Evolutionary conservation across 1,140 invertebrate genomes (phyloP), one percentile per base, ranked within the genome.

Genomic region (Hyphantria cunea): DNA sequence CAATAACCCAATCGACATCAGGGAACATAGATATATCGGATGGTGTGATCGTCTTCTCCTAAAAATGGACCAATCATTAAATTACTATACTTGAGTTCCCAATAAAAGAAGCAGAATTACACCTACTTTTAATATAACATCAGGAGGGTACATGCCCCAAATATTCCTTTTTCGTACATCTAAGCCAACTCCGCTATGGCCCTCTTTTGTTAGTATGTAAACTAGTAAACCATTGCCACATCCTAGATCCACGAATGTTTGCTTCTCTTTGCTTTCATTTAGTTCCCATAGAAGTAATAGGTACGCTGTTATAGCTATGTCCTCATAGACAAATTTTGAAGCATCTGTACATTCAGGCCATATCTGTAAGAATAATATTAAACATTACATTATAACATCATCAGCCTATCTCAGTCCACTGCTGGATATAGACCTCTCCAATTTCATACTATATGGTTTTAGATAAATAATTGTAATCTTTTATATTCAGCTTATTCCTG

Each of bases 151-250:
- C 10, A 94, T 89, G 72, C 95, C 93, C 99, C 98, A 99, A 56
- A 99, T 96, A 84, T 97, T 96, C 66, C 99, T 93, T 78, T 92
- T 94, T 53, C 98, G 92, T 1, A 99, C 91, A 93, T 99, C 99
- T 69, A 99, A 92, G 13, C 98, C 99, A 74, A 94, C 88, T 45
- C 98, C 99, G n/a, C 77, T 80, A 86, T 95, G 94, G 37, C 97
- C 97, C 92, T 99, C 97, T 67, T 93, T 92, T 34, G 93, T 93
- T 8, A 99, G 91, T 62, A 99, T 95, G 90, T 98, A 94, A 9
- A 98, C 97, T 3, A 99, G 91, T 10, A 99, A 91, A 14, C 99
- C 98, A 92, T 99, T 99, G 0, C 98, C 98, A 93, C 98, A 99
- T 0, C 98, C 98, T 31, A 99, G 91, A 91, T 99, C 98, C 0